phyloP scores from a whole-genome alignment of 2,113 vertebrate genomes.

The Strix uralensis region DNA sequence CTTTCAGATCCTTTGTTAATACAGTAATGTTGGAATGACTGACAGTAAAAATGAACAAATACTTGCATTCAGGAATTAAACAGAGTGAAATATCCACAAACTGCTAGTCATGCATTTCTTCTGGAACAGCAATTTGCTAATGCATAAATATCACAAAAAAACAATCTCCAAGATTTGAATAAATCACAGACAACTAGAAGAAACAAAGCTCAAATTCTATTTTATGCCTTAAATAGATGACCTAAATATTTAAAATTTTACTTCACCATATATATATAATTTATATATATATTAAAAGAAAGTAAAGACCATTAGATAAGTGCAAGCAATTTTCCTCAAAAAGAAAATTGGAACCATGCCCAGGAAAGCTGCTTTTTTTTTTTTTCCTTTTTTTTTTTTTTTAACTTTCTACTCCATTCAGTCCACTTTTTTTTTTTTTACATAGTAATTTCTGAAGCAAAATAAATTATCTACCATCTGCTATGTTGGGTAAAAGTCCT shows the following conservation, averaged over 20 bases:
- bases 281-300: conserved; percentile 65
- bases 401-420: not conserved
- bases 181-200: conserved; percentile 67
- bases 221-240: conserved; percentile 76
- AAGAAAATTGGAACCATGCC: conserved; percentile 71
- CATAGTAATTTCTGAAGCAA: conserved; percentile 29
- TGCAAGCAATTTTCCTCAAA: conserved; percentile 73
- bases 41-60: conserved; percentile 64
- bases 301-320: conserved; percentile 65
- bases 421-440: not conserved
- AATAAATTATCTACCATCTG: conserved; percentile 47
- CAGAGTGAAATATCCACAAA: conserved; percentile 57
- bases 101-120: conserved; percentile 73
- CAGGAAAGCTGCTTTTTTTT: conserved; percentile 45
- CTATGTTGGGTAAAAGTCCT: conserved; percentile 30
- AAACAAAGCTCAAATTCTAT: conserved; percentile 60
- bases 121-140: conserved; percentile 48
- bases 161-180: conserved; percentile 52
- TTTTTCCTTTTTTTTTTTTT: not conserved
- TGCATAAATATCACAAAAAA: conserved; percentile 73
- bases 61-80: conserved; percentile 56
- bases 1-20: conserved; percentile 66
- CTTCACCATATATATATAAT: conserved; percentile 71
- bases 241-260: conserved; percentile 70
- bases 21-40: conserved; percentile 58